phyloP scores from a whole-genome alignment of 2,113 vertebrate genomes.

The Rallus limicola region DNA sequence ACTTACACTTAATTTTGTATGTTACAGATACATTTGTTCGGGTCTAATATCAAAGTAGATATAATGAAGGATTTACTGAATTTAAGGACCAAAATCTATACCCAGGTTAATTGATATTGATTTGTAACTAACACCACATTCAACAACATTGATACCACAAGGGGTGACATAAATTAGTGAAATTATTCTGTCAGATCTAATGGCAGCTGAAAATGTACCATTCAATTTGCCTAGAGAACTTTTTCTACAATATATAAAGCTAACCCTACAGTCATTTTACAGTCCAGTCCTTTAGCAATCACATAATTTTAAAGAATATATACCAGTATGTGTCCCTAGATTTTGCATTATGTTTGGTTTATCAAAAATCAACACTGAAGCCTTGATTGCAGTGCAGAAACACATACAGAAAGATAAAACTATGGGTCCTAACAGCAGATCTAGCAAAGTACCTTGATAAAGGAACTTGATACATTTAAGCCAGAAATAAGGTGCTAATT shows the following conservation, averaged over 20 bases:
- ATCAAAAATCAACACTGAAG: background rate
- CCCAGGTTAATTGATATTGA: constrained; percentile 50
- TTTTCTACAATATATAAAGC: background rate
- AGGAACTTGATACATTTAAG: background rate
- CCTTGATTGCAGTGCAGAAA: background rate
- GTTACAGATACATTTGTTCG: background rate
- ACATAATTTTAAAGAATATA: background rate
- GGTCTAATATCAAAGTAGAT: background rate
- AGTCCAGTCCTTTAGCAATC: background rate
- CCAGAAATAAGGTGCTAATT: background rate
- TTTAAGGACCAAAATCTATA: background rate
- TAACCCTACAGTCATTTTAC: background rate
- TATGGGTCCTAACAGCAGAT: background rate
- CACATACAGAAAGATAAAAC: background rate
- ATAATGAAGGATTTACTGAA: background rate
- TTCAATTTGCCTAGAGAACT: background rate
- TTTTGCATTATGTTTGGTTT: background rate
- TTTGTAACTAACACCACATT: constrained; percentile 1
- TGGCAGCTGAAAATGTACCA: background rate
- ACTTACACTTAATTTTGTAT: background rate
- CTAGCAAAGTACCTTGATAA: background rate
- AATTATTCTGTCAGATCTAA: constrained; percentile 26
- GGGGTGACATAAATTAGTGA: background rate
- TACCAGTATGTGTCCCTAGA: background rate
- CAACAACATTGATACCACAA: background rate